These are phyloP conservation scores for Pyrrhia umbra DNA, from an alignment of 2,888 invertebrate genomes.

Conservation along the genomic window DNA sequence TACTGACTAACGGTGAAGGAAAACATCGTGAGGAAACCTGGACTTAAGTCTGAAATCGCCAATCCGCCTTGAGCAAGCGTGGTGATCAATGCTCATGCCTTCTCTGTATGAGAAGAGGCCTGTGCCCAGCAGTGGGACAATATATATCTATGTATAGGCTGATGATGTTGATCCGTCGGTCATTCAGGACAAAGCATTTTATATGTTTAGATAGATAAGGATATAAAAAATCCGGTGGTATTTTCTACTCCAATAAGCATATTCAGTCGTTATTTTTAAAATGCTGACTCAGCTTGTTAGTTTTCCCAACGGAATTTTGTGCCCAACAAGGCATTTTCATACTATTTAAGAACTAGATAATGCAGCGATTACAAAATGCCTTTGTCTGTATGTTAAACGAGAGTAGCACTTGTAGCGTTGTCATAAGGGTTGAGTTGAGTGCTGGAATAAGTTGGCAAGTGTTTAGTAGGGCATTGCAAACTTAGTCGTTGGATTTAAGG, in stretches of 20 bases:
- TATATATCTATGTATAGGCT: no score
- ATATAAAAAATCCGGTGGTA: constrained; percentile 17
- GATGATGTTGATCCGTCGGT: no score
- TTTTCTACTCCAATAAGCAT: constrained; percentile 18
- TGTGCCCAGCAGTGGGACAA: no score
- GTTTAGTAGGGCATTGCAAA: constrained; percentile 73
- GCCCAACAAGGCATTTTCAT: constrained; percentile 66
- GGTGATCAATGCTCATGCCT: no score
- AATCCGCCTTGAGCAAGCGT: no score
- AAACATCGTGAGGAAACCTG: no score
- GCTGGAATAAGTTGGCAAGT: constrained; percentile 67
- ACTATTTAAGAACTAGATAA: constrained; percentile 68
- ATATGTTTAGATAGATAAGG: no score
- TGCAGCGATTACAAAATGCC: constrained; percentile 49
- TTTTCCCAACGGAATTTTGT: constrained; percentile 59
- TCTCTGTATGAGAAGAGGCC: no score
- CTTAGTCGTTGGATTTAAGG: constrained; percentile 59
- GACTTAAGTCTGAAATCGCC: no score
- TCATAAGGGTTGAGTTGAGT: constrained; percentile 63
- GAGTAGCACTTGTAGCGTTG: constrained; percentile 46
- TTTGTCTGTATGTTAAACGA: constrained; percentile 37
- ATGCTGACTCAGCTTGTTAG: constrained; percentile 47
- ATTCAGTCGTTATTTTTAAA: constrained; percentile 44
- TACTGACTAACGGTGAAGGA: no score
- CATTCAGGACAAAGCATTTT: no score